phyloP scores from a whole-genome alignment of 2,113 vertebrate species.

The Syngnathus floridae region DNA sequence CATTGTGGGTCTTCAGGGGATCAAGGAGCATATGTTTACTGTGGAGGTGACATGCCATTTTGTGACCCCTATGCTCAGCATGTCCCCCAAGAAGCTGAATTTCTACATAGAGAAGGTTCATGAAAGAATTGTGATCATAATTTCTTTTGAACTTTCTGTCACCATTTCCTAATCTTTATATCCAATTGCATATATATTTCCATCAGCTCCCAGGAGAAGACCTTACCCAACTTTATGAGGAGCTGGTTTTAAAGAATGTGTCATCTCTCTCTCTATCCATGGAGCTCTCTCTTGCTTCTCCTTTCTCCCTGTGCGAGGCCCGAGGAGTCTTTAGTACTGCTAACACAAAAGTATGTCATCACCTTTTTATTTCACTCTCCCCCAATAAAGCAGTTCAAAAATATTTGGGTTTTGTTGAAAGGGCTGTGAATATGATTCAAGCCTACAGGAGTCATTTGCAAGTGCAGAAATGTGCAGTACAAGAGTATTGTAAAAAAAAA shows the following conservation, averaged over 20 bases:
- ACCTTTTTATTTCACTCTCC: not conserved
- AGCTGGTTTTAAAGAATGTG: conserved; percentile 73
- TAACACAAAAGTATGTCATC: conserved; percentile 54
- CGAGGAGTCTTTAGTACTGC: conserved; percentile 26
- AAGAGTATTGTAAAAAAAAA: not conserved
- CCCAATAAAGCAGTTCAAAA: not conserved
- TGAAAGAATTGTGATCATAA: not conserved
- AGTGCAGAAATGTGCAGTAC: not conserved
- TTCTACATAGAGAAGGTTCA: conserved; percentile 79
- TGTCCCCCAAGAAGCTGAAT: conserved; percentile 70
- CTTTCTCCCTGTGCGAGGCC: conserved; percentile 71
- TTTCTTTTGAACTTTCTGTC: not conserved
- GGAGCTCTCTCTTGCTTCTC: conserved; percentile 60
- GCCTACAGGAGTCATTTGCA: not conserved
- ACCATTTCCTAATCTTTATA: not conserved
- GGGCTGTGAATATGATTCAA: not conserved
- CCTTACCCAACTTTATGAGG: conserved; percentile 65
- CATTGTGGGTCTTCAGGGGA: conserved; percentile 54
- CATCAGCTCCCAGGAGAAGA: conserved; percentile 53
- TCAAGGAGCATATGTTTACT: conserved; percentile 64
- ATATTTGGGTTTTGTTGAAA: not conserved
- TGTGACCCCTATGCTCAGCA: conserved; percentile 68
- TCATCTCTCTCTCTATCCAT: conserved; percentile 70
- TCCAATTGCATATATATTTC: conserved; percentile 14
- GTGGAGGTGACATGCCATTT: conserved; percentile 76